A percentile compares a stretch with the other conserved stretches of the same genome.
phyloP scores from a whole-genome alignment of 2,888 invertebrate species.

The Apotomis betuletana region DNA sequence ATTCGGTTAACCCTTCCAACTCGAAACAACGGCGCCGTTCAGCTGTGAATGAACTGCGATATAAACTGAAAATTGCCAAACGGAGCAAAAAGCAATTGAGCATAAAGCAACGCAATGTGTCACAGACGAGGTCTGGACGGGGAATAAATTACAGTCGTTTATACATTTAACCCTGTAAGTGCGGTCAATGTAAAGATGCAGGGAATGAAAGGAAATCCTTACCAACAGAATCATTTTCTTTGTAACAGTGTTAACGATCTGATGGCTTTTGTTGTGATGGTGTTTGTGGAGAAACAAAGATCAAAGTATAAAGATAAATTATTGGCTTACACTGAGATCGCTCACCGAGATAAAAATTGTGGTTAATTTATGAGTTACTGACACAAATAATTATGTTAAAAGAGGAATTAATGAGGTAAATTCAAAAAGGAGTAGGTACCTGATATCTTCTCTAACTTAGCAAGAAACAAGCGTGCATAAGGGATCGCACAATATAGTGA shows the following conservation, averaged over 20 bases:
- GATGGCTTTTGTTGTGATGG: not conserved
- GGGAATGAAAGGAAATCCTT: conserved; percentile 42
- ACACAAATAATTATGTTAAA: too few species aligned
- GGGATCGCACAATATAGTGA: too few species aligned
- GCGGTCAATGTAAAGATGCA: conserved; percentile 32
- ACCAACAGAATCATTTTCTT: conserved; percentile 31
- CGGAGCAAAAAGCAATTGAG: conserved; percentile 36
- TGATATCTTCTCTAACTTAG: too few species aligned
- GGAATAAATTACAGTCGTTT: conserved; percentile 69
- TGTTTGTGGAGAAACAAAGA: too few species aligned
- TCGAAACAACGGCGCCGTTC: conserved; percentile 31
- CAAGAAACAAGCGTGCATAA: too few species aligned
- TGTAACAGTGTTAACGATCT: not conserved
- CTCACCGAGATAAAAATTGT: too few species aligned
- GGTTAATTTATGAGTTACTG: too few species aligned
- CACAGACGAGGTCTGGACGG: conserved; percentile 54
- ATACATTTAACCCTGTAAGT: conserved; percentile 52
- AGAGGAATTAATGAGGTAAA: too few species aligned
- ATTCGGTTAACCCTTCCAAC: conserved; percentile 38
- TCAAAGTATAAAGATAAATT: too few species aligned
- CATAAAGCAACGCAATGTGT: conserved; percentile 47
- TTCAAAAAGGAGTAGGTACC: too few species aligned
- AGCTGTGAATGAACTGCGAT: conserved; percentile 39
- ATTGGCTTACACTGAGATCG: too few species aligned
- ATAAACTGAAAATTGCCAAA: conserved; percentile 39